These are phyloP conservation scores for Trichonephila inaurata DNA, from an alignment of 1,140 invertebrate species.

Conservation along the genomic window DNA sequence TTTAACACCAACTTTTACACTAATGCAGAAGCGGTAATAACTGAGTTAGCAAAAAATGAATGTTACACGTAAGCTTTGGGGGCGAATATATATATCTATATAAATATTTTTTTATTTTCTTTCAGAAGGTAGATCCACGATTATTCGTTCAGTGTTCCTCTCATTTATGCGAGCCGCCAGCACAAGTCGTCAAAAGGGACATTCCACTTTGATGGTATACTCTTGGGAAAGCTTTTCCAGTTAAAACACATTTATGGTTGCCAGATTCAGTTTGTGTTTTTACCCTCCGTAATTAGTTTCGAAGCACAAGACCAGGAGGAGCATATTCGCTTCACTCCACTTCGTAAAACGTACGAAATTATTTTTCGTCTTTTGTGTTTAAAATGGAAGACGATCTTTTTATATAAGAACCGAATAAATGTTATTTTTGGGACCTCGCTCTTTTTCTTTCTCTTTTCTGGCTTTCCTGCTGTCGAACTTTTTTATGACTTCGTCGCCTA, in stretches of 20 bases:
- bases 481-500: constrained; percentile 64
- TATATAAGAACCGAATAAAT: constrained; percentile 63
- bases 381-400: constrained; percentile 45
- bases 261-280: constrained; percentile 75
- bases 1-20: constrained; percentile 30
- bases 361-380: constrained; percentile 65
- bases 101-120: neutral
- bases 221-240: constrained; percentile 54
- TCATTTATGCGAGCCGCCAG: constrained; percentile 57
- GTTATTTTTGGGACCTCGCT: constrained; percentile 47
- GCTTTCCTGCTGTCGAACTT: constrained; percentile 61
- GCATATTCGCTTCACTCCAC: constrained; percentile 69
- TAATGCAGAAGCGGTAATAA: constrained; percentile 1
- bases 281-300: constrained; percentile 70
- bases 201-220: constrained; percentile 68
- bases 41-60: constrained; percentile 21
- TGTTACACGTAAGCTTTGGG: neutral
- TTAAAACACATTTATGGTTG: constrained; percentile 75
- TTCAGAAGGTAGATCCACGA: neutral
- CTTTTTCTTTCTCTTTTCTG: neutral
- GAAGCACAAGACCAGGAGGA: neutral
- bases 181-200: constrained; percentile 70
- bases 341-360: constrained; percentile 65
- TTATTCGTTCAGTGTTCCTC: neutral
- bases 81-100: neutral